A percentile compares a stretch with the other conserved stretches of the same genome.
Evolutionary conservation across 2,888 invertebrate genomes (phyloP).

Genomic region (Didymodactylos carnosus): DNA sequence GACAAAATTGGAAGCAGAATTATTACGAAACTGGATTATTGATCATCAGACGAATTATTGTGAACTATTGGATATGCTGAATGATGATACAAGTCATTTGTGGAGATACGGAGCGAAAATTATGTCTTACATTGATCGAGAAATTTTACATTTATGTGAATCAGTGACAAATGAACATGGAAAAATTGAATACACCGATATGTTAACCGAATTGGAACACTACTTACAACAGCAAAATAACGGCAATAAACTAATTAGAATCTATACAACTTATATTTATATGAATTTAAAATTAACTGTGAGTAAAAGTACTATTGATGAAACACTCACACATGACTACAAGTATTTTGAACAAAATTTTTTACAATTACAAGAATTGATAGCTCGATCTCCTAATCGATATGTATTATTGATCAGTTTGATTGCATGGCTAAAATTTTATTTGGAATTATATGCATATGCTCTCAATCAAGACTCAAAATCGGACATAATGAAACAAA

Average conservation of each 20-base stretch:
- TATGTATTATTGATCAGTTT: not conserved
- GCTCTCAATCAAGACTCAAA: not conserved
- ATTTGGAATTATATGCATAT: not conserved
- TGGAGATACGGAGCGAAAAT: not conserved
- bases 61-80: not conserved
- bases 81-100: not conserved
- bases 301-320: not conserved
- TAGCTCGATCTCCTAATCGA: too few species aligned
- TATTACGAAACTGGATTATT: not conserved
- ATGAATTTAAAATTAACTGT: not conserved
- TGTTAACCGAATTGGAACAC: too few species aligned
- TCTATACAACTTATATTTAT: not conserved
- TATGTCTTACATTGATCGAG: not conserved
- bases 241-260: too few species aligned
- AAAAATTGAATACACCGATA: too few species aligned
- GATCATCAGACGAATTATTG: not conserved
- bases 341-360: not conserved
- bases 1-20: not conserved
- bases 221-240: too few species aligned
- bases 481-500: not conserved
- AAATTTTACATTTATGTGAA: too few species aligned
- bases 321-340: too few species aligned
- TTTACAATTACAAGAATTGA: not conserved
- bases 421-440: not conserved
- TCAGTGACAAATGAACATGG: too few species aligned